Percentiles rank a stretch among this genome's conserved stretches.
These are phyloP conservation scores for Thunnus maccoyii DNA, from an alignment of 2,113 vertebrate genomes.

Conservation along the genomic window DNA sequence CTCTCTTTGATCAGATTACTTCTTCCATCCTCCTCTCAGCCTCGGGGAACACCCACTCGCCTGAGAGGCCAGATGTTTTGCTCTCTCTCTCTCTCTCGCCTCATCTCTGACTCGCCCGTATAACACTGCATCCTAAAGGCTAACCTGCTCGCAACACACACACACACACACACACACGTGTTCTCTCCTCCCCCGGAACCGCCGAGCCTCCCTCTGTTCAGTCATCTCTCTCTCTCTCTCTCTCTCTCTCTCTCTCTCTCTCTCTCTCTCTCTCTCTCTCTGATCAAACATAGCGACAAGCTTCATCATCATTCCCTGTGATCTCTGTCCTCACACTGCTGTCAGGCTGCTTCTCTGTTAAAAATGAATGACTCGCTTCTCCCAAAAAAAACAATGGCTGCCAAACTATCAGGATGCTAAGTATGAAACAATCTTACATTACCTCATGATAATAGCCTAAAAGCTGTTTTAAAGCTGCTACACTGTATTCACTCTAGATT, in stretches of 20 bases:
- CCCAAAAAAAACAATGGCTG: background rate
- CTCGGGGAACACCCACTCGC: slow-evolving; percentile 15
- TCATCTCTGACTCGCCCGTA: background rate
- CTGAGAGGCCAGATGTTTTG: slow-evolving; percentile 57
- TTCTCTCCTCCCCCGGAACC: background rate
- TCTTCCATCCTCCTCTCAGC: slow-evolving; percentile 29
- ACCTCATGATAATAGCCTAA: too few species aligned
- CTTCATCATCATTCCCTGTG: slow-evolving; percentile 7
- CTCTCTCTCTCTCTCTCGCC: slow-evolving; percentile 18
- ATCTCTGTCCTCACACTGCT: slow-evolving; percentile 18
- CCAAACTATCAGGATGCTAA: too few species aligned
- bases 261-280: background rate
- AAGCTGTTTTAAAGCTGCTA: too few species aligned
- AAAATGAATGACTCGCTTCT: slow-evolving; percentile 1
- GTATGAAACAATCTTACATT: background rate
- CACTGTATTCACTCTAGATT: too few species aligned
- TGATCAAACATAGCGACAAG: slow-evolving; percentile 5
- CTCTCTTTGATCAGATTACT: slow-evolving; percentile 59
- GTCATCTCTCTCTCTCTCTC: background rate
- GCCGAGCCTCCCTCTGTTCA: background rate
- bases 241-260: background rate
- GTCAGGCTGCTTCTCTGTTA: slow-evolving; percentile 5
- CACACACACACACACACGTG: background rate
- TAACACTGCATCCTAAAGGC: slow-evolving; percentile 17
- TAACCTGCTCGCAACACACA: slow-evolving; percentile 12